Evolutionary conservation across 2,113 vertebrate genomes (phyloP).

Genomic region (Daphoenositta chrysoptera): DNA sequence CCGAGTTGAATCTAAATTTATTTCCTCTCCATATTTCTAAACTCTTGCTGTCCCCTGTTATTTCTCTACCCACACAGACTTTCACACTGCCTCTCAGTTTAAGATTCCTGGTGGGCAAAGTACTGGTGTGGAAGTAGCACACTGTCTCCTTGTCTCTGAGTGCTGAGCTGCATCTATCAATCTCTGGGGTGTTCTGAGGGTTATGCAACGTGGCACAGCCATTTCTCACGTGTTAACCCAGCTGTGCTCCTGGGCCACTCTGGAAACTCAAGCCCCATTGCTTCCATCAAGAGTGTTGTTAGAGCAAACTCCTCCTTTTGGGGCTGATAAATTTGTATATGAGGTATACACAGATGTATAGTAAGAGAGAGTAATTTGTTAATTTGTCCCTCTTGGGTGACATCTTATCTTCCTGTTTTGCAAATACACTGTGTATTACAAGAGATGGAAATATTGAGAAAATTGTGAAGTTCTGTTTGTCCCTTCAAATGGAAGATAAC

Average conservation of each 20-base stretch:
- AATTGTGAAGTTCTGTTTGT: not conserved
- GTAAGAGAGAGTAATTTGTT: not conserved
- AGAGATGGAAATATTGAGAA: not conserved
- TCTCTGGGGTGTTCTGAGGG: not conserved
- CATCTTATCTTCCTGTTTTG: not conserved
- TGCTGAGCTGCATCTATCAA: not conserved
- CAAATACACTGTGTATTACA: not conserved
- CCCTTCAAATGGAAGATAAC: not conserved
- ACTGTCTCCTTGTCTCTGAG: slow-evolving; percentile 36
- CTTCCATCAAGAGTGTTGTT: not conserved
- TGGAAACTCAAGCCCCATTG: not conserved
- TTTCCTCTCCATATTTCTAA: slow-evolving; percentile 57
- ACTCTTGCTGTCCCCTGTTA: slow-evolving; percentile 61
- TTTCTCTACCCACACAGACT: slow-evolving; percentile 65
- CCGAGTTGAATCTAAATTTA: slow-evolving; percentile 48
- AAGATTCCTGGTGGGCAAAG: slow-evolving; percentile 58
- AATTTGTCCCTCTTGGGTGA: not conserved
- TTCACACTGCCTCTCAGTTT: slow-evolving; percentile 66
- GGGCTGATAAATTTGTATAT: not conserved
- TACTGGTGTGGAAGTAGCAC: slow-evolving; percentile 53
- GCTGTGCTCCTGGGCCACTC: not conserved
- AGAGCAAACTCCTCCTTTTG: not conserved
- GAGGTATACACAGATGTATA: not conserved
- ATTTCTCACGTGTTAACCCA: not conserved
- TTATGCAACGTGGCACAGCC: slow-evolving; percentile 29